Evolutionary conservation across 2,797 vertebrate genomes (phyloP), one percentile per base, ranked within the genome.

Genomic region (Acrossocheilus fasciatus): DNA sequence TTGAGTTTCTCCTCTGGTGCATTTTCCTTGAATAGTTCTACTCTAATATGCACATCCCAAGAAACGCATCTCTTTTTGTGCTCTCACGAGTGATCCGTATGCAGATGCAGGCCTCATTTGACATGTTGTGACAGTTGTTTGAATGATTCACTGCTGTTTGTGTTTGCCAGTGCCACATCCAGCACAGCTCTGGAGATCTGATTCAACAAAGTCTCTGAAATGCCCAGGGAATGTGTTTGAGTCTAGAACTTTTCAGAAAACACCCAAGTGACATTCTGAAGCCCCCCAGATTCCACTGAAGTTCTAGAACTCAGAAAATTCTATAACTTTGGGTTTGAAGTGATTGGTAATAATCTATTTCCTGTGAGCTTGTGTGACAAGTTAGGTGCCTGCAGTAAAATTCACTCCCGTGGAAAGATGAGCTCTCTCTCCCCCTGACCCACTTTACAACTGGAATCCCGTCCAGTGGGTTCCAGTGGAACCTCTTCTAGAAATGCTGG

Each of bases 401-500:
- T 17, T 73, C 30, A 52, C 47, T 43, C n/a, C 23, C n/a, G 20
- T 74, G 89, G 92, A 91, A 93, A 94, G 91, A 69, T 57, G 89
- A 93, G 87, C 76, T 80, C 64, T 79, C n/a, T 81, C 52, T 59
- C 20, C 73, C 45, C n/a, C 23, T 66, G 92, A 93, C 92, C 92
- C 91, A 91, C 87, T 93, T 92, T 90, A 86, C 87, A 76, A 80
- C 88, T 15, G 89, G 92, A 89, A 93, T 93, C 89, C 4, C 82
- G 87, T 92, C 52, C 88, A 89, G 91, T 89, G 81, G 74, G 76
- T 92, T 91, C 70, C 93, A 94, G 92, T 91, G 92, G 92, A 92
- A 83, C 68, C 43, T 41, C 39, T 86, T 70, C 39, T 39, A 81
- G 47, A 86, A 83, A 75, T 34, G 10, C 70, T 72, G 41, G 66